phyloP scores from a whole-genome alignment of 2,888 invertebrate genomes.

The Epinotia brunnichana region DNA sequence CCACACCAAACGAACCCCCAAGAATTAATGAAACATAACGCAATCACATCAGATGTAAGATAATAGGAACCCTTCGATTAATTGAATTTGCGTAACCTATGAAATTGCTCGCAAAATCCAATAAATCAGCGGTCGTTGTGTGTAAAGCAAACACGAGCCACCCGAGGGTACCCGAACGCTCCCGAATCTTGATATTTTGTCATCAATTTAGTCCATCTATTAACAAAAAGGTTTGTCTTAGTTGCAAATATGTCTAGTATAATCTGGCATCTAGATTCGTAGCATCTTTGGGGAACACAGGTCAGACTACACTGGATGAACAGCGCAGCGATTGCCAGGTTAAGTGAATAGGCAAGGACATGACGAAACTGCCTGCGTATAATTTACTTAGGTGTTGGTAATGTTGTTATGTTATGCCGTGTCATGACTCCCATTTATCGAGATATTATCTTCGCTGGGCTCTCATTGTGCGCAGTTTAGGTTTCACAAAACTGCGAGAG shows the following conservation, averaged over 20 bases:
- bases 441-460: neutral
- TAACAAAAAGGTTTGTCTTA: neutral
- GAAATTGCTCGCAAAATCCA: constrained; percentile 29
- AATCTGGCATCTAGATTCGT: neutral
- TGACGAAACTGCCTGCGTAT: constrained; percentile 5
- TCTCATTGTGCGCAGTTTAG: neutral
- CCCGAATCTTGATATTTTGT: constrained; percentile 22
- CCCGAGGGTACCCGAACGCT: constrained; percentile 19
- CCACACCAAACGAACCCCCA: neutral
- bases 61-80: constrained; percentile 39
- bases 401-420: constrained; percentile 26
- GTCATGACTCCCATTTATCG: constrained; percentile 12
- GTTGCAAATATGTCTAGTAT: neutral
- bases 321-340: neutral
- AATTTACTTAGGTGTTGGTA: constrained; percentile 21
- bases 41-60: constrained; percentile 37
- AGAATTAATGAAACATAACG: constrained; percentile 19
- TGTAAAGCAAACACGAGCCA: constrained; percentile 20
- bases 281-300: neutral
- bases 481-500: neutral
- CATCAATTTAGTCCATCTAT: constrained; percentile 23
- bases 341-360: neutral
- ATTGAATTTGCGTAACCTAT: constrained; percentile 39
- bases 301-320: neutral
- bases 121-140: constrained; percentile 30